Conservation (phyloP, 2,797 vertebrate species). For the Pogoniulus pusillus region DNA sequence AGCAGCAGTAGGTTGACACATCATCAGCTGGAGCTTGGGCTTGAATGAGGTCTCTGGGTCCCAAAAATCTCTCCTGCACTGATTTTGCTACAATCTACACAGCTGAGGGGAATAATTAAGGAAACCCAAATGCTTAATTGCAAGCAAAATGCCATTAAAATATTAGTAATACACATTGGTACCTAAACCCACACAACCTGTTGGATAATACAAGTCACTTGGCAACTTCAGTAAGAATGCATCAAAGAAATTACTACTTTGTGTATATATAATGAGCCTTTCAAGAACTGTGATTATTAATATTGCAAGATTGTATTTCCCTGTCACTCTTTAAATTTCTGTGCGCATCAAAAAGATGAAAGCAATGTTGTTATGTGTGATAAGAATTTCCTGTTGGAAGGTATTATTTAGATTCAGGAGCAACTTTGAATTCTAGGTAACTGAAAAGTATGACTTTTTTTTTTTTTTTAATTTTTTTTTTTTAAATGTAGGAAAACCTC, state of each 20-base stretch:
- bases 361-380: background rate
- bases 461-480: background rate
- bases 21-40: background rate
- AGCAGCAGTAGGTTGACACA: background rate
- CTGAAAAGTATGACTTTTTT: background rate
- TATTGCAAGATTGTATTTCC: too few species aligned
- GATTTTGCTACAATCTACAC: background rate
- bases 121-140: background rate
- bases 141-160: background rate
- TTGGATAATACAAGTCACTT: background rate
- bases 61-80: background rate
- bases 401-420: background rate
- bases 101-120: background rate
- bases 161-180: background rate
- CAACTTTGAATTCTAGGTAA: background rate
- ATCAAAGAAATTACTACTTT: background rate
- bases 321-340: background rate
- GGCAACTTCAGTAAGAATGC: accelerated
- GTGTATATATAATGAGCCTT: background rate
- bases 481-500: accelerated
- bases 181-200: background rate
- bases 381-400: background rate
- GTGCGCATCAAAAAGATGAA: background rate
- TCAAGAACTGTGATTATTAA: too few species aligned
- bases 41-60: background rate